Base-by-base conservation (phyloP, 1,140 invertebrate species). In the Polypedilum vanderplanki region DNA sequence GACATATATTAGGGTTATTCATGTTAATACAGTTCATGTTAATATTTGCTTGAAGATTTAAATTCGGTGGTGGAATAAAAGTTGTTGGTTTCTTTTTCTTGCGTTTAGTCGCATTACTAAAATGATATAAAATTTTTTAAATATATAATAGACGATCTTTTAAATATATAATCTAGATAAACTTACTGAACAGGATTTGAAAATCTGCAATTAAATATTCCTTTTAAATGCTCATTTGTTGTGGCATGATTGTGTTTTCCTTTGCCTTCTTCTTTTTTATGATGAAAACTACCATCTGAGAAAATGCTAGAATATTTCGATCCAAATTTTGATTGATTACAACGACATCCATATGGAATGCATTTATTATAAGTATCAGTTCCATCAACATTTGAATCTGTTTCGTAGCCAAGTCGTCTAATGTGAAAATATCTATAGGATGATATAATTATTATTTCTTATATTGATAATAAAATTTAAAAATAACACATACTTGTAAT, bases 21-120 rank as follows among this genome's bases (percentile, higher is more conserved):
- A 70, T 70, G 1, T 70, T 22, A 1, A 70, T 3, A 8, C 65
- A 18, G 20, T 70, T 70, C 17, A 74, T 41, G 17, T 33, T 33
- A 33, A 33, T 33, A 33, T 40, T 74, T 7, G 8, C 41, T 73
- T 64, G 20, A 33, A 74, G 22, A 76, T 18, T 82, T 78, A 84
- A 84, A 74, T 83, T 85, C 3, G 93, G 93, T 10, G 92, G 91
- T 0, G 92, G 93, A 2, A 95, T 89, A 80, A 95, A 94, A 1
- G 88, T 90, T 0, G 93, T 94, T 10, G 93, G 93, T 80, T 95
- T 95, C 79, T 96, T 96, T 82, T 94, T 95, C 79, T 95, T 95
- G 20, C 93, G 86, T 78, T 91, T 92, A 12, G 87, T 85, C 1
- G 85, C 84, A 40, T 82, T 80, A 75, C 84, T 85, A 77, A 22